phyloP scores from a whole-genome alignment of 2,113 vertebrate species.

The Himantopus leucocephalus region DNA sequence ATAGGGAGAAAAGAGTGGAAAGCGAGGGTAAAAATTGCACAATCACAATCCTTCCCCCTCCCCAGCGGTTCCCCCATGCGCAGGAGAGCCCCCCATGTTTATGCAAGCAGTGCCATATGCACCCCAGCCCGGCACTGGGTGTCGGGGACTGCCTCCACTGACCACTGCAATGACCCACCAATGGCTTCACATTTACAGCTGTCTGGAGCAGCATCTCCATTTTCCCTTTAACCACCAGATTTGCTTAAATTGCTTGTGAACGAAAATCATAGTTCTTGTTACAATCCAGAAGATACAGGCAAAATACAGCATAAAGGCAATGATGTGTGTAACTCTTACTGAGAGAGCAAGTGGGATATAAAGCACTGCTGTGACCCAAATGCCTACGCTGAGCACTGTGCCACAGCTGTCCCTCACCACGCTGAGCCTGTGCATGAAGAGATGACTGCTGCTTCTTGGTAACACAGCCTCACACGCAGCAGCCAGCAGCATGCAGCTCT shows the following conservation, averaged over 20 bases:
- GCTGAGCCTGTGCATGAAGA: neutral
- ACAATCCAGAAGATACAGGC: neutral
- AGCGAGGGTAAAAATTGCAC: neutral
- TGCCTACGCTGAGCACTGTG: neutral
- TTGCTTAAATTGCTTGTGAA: neutral
- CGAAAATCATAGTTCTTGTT: neutral
- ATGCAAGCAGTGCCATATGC: fast-evolving
- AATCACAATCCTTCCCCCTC: neutral
- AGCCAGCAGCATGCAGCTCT: neutral
- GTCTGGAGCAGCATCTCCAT: neutral
- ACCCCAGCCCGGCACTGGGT: neutral
- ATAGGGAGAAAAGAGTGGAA: neutral
- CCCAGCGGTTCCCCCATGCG: no score
- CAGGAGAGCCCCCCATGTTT: neutral
- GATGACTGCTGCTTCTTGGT: neutral
- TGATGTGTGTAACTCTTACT: neutral
- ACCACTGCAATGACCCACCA: neutral
- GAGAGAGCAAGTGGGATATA: neutral
- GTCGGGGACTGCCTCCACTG: neutral
- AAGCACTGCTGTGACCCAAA: neutral
- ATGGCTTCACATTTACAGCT: neutral
- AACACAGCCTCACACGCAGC: neutral
- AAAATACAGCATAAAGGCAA: neutral
- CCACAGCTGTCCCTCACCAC: neutral
- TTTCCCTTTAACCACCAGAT: neutral